Conservation (phyloP, 2,888 invertebrate genomes). For the Zelleria hepariella region DNA sequence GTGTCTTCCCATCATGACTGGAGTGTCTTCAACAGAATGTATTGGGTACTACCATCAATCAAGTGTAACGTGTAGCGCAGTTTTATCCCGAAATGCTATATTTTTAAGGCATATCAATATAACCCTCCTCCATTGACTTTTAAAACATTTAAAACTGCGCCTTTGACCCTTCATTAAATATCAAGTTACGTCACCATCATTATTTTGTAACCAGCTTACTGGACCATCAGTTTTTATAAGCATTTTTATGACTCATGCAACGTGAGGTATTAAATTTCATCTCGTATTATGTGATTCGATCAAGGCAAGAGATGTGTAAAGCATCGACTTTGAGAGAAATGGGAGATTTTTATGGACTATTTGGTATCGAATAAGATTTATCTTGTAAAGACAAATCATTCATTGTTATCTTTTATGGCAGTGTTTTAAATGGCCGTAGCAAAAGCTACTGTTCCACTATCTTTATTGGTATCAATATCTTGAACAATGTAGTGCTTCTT, state of each 20-base stretch:
- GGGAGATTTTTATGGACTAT: background rate
- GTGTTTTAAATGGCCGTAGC: background rate
- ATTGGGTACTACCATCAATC: too few species aligned
- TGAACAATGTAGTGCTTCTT: background rate
- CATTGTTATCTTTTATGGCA: background rate
- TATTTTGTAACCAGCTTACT: conserved; percentile 4
- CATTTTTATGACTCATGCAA: background rate
- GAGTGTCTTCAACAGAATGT: too few species aligned
- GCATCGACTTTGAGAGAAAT: background rate
- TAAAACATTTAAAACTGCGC: background rate
- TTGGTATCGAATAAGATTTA: background rate
- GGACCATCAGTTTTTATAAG: conserved; percentile 4
- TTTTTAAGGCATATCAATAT: too few species aligned
- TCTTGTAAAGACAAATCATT: background rate
- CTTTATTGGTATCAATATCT: background rate
- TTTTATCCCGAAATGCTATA: too few species aligned
- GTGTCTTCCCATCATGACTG: too few species aligned
- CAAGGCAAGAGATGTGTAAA: too few species aligned
- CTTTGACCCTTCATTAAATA: background rate
- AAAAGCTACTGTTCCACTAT: background rate
- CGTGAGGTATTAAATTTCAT: background rate
- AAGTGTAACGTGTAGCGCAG: too few species aligned
- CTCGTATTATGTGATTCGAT: background rate
- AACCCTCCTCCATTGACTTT: background rate
- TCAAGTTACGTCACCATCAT: conserved; percentile 1